A percentile compares a stretch with the other conserved stretches of the same genome.
These are phyloP conservation scores for Spea multiplicata DNA, from an alignment of 2,113 vertebrate genomes.

Conservation along the genomic window DNA sequence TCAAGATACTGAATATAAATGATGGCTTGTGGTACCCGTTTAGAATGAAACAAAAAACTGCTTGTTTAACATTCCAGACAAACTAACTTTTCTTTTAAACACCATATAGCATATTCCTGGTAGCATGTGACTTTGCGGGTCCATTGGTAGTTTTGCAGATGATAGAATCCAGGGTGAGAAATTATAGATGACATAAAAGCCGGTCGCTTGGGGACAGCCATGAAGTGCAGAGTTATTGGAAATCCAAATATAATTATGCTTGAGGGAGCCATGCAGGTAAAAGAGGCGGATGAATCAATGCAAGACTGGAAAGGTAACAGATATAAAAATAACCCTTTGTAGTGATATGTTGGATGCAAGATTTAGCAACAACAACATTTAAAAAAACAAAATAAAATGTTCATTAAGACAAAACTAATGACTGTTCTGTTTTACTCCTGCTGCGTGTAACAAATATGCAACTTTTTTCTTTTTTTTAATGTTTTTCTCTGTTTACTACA, in stretches of 20 bases:
- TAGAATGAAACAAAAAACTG: conserved; percentile 29
- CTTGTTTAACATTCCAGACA: conserved; percentile 25
- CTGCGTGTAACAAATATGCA: conserved; percentile 12
- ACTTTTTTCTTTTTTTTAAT: background rate
- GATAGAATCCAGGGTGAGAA: conserved; percentile 19
- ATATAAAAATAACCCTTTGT: conserved; percentile 33
- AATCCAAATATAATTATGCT: conserved; percentile 28
- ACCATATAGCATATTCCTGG: conserved; percentile 5
- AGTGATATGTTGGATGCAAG: conserved; percentile 23
- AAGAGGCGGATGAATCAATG: conserved; percentile 32
- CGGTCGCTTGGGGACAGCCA: conserved; percentile 6
- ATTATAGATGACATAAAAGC: conserved; percentile 40
- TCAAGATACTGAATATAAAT: conserved; percentile 33
- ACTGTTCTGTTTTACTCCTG: conserved; percentile 7
- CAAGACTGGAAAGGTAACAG: conserved; percentile 1
- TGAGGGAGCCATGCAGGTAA: conserved; percentile 31
- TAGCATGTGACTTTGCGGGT: conserved; percentile 21
- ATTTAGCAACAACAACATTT: conserved; percentile 11
- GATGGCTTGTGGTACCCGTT: conserved; percentile 25
- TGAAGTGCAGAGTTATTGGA: conserved; percentile 37
- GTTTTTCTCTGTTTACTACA: conserved; percentile 12
- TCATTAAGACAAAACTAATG: conserved; percentile 19
- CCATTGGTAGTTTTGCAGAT: conserved; percentile 5
- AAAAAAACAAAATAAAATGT: conserved; percentile 6
- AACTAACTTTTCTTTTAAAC: conserved; percentile 23